Conservation (phyloP, 2,888 invertebrate genomes). For the Iphiclides podalirius region DNA sequence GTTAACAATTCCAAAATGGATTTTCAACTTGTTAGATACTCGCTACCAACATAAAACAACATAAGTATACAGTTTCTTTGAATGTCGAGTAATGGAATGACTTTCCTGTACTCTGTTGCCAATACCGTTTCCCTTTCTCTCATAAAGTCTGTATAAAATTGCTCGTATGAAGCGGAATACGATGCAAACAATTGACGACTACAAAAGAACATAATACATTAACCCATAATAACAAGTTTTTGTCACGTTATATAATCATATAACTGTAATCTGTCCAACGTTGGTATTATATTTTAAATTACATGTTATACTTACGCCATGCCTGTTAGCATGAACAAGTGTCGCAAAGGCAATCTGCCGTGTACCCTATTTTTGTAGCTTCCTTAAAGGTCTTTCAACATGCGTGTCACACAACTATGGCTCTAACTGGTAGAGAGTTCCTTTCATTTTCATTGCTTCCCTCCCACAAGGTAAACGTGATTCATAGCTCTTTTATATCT, state of each 20-base stretch:
- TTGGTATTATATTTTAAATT: constrained; percentile 1
- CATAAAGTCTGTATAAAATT: neutral
- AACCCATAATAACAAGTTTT: neutral
- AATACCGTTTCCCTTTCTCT: neutral
- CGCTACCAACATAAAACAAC: neutral
- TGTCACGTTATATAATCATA: constrained; percentile 14
- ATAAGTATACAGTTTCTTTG: neutral
- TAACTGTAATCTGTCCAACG: neutral
- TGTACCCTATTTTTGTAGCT: constrained; percentile 11
- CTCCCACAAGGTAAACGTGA: no score
- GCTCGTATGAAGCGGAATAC: neutral
- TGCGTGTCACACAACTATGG: neutral
- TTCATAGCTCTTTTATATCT: no score
- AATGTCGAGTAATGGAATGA: neutral
- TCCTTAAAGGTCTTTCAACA: constrained; percentile 9
- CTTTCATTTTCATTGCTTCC: no score
- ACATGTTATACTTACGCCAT: constrained; percentile 14
- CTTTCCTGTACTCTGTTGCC: no score
- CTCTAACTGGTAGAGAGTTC: no score
- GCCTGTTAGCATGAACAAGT: constrained; percentile 9
- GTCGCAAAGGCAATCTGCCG: constrained; percentile 19
- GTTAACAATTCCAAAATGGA: neutral
- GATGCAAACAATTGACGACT: neutral
- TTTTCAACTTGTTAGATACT: neutral
- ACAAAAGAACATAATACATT: neutral